phyloP scores from a whole-genome alignment of 2,888 invertebrate species.

The Agonopterix alstromeriana region DNA sequence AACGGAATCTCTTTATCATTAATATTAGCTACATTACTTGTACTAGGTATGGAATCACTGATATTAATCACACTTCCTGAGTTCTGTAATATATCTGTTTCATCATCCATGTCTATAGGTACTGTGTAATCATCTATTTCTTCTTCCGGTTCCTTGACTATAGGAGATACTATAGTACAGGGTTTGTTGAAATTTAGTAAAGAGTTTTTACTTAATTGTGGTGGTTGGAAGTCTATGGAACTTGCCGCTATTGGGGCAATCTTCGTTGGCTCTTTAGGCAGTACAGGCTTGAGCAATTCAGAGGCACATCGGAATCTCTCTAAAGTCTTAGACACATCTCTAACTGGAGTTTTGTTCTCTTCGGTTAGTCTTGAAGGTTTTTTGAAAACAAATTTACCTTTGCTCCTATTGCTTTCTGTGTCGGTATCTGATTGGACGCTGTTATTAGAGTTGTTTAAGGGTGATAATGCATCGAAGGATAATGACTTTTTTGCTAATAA shows the following conservation, averaged over 20 bases:
- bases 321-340: conserved; percentile 48
- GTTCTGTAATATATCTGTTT: conserved; percentile 30
- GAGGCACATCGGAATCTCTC: conserved; percentile 52
- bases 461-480: conserved; percentile 42
- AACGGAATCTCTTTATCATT: conserved; percentile 38
- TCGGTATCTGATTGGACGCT: conserved; percentile 31
- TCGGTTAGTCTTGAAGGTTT: conserved; percentile 44
- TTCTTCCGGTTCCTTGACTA: conserved; percentile 26
- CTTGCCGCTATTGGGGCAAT: conserved; percentile 39
- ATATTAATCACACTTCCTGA: conserved; percentile 34
- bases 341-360: conserved; percentile 32
- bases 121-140: conserved; percentile 33
- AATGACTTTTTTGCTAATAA: conserved; percentile 38
- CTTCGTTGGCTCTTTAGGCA: conserved; percentile 31
- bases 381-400: conserved; percentile 65
- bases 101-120: conserved; percentile 43
- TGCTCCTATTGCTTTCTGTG: conserved; percentile 35
- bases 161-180: conserved; percentile 32
- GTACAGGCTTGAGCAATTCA: conserved; percentile 50
- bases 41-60: conserved; percentile 37
- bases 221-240: conserved; percentile 60
- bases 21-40: conserved; percentile 18
- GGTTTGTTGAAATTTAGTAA: conserved; percentile 34
- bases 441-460: conserved; percentile 27
- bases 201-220: conserved; percentile 40